A percentile compares a stretch with the other conserved stretches of the same genome.
These are phyloP conservation scores for Corvus cornix DNA, from an alignment of 2,113 vertebrate species.

Conservation along the genomic window DNA sequence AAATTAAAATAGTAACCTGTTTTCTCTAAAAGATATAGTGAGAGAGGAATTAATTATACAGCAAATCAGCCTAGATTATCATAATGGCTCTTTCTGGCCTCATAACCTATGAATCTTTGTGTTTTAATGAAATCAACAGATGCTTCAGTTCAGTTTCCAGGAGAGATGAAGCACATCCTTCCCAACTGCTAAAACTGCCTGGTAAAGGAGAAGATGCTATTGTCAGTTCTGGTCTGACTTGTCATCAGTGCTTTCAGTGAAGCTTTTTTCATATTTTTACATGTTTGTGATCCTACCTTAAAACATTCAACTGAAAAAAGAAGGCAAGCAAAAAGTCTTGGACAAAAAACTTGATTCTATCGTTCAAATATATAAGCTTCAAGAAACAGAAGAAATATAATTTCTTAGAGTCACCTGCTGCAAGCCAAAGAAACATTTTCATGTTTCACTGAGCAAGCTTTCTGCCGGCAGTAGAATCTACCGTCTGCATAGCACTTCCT, in stretches of 20 bases:
- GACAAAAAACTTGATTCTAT: background rate
- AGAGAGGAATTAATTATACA: conserved; percentile 47
- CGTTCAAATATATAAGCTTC: background rate
- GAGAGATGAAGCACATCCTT: background rate
- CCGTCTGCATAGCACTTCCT: background rate
- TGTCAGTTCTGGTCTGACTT: background rate
- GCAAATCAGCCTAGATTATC: conserved; percentile 35
- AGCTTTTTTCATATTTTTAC: background rate
- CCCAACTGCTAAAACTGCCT: background rate
- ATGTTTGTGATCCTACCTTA: background rate
- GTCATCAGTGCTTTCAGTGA: background rate
- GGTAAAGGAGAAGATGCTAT: background rate
- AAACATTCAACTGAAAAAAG: background rate
- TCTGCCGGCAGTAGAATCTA: background rate
- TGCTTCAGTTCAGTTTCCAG: background rate
- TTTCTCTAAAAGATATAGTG: conserved; percentile 20
- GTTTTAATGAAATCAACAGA: conserved; percentile 36
- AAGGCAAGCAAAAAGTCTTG: background rate
- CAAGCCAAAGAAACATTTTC: background rate
- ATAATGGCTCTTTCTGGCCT: conserved; percentile 41
- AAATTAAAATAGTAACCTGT: conserved; percentile 41
- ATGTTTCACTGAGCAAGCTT: background rate
- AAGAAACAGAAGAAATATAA: background rate
- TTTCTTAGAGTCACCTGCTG: background rate
- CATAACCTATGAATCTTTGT: conserved; percentile 20